Base-by-base conservation (phyloP, 2,888 invertebrate genomes). In the Torymus aiolomorphi region DNA sequence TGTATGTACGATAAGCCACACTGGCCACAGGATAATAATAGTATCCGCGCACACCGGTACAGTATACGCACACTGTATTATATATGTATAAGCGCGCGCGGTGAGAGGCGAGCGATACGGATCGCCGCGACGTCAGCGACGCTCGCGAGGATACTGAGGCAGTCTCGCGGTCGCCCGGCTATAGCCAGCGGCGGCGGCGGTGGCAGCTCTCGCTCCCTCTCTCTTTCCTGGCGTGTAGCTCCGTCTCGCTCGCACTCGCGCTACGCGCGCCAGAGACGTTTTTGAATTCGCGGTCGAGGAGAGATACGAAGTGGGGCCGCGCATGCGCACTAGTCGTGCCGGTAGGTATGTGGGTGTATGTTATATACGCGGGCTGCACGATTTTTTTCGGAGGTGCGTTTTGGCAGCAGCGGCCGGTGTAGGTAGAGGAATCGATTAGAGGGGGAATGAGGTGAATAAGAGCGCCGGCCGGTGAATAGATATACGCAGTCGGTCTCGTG, bases 111-210 rank as follows among this genome's bases (percentile, higher is more conserved):
- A 14, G 52, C 52, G 20, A 13, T 51, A 16, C 20, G 61, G 18
- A 31, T 16, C 49, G 74, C 31, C 20, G 24, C 63, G 16, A 24
- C 51, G 52, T 52, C 71, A 42, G 20, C 75, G 78, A 78, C 78
- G 78, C n/a, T 73, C 78, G 51, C 78, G 78, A 69, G 78, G 69
- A 69, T 69, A 78, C 78, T 78, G 74, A 67, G 42, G n/a, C 51
- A 13, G 20, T 13, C 57, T 54, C 65, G 59, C 24, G 20, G 20
- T 24, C 52, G n/a, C n/a, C 52, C 5, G n/a, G 16, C 62, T 42
- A 31, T 54, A 51, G 31, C 59, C 74, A n/a, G 52, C 42, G n/a
- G 18, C 59, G 59, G 2, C 59, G 16, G 10, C 59, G 8, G 20
- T 20, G 18, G 59, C 16, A 59, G 4, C 57, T 70, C 18, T 59